Conservation (phyloP, 2,113 vertebrate species). For the Terrapene triunguis region DNA sequence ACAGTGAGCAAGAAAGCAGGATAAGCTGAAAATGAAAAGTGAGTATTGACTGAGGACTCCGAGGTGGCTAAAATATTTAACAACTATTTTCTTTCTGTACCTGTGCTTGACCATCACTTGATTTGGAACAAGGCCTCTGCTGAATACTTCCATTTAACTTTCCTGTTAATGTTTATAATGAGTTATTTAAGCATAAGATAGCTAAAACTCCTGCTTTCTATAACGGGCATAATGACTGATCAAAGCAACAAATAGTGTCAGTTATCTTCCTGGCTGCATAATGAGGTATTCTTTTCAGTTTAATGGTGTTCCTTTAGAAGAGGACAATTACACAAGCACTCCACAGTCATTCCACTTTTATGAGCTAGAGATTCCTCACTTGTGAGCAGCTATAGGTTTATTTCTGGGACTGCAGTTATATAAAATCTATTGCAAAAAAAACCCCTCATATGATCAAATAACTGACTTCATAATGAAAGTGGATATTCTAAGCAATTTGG, state of each 20-base stretch:
- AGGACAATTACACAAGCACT: conserved; percentile 15
- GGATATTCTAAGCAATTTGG: neutral
- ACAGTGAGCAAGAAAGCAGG: neutral
- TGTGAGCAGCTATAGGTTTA: neutral
- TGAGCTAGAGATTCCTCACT: neutral
- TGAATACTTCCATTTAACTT: neutral
- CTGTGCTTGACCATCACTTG: neutral
- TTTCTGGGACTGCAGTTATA: neutral
- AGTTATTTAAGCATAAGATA: neutral
- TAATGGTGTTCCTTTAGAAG: conserved; percentile 46
- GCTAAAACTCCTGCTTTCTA: neutral
- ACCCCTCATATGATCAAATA: conserved; percentile 19
- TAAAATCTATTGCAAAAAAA: conserved; percentile 37
- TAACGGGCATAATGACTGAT: neutral
- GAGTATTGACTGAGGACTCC: neutral
- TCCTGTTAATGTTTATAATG: neutral
- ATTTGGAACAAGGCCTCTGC: neutral
- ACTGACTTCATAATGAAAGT: conserved; percentile 5
- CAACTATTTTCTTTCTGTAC: neutral
- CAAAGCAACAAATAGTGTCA: neutral
- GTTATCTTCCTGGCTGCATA: neutral
- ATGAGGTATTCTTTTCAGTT: conserved; percentile 24
- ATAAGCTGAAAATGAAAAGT: neutral
- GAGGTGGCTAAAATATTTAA: neutral
- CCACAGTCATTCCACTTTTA: neutral